phyloP scores from a whole-genome alignment of 2,888 invertebrate species.

The Troides helena region DNA sequence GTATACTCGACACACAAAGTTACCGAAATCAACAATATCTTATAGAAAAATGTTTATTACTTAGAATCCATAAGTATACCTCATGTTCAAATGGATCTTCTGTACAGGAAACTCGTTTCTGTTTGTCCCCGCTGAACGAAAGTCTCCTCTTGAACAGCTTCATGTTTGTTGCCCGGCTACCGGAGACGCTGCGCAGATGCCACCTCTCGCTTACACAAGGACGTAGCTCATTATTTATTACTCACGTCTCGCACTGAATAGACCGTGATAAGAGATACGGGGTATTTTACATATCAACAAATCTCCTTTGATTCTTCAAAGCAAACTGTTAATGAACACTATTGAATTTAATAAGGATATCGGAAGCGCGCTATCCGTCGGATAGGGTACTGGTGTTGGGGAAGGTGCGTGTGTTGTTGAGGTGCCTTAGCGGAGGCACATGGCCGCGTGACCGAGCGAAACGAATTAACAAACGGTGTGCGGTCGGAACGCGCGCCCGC shows the following conservation, averaged over 20 bases:
- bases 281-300: slow-evolving; percentile 37
- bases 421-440: slow-evolving; percentile 44
- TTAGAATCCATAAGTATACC: slow-evolving; percentile 46
- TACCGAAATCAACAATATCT: background rate
- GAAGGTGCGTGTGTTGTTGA: slow-evolving; percentile 38
- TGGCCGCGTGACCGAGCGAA: slow-evolving; percentile 38
- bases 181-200: slow-evolving; percentile 46
- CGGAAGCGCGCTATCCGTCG: slow-evolving; percentile 49
- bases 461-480: slow-evolving; percentile 45
- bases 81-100: slow-evolving; percentile 76
- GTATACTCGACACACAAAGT: background rate
- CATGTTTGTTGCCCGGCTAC: slow-evolving; percentile 55
- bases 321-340: slow-evolving; percentile 45
- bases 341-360: slow-evolving; percentile 48
- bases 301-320: slow-evolving; percentile 49
- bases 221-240: slow-evolving; percentile 47
- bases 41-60: background rate
- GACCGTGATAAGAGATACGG: slow-evolving; percentile 23
- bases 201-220: slow-evolving; percentile 48
- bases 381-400: slow-evolving; percentile 22
- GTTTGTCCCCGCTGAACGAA: slow-evolving; percentile 75
- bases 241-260: slow-evolving; percentile 31
- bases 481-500: slow-evolving; percentile 67
- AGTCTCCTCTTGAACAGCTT: slow-evolving; percentile 77
- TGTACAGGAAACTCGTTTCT: slow-evolving; percentile 66